phyloP scores from a whole-genome alignment of 1,140 invertebrate genomes.

The Chironomus striatipennis region DNA sequence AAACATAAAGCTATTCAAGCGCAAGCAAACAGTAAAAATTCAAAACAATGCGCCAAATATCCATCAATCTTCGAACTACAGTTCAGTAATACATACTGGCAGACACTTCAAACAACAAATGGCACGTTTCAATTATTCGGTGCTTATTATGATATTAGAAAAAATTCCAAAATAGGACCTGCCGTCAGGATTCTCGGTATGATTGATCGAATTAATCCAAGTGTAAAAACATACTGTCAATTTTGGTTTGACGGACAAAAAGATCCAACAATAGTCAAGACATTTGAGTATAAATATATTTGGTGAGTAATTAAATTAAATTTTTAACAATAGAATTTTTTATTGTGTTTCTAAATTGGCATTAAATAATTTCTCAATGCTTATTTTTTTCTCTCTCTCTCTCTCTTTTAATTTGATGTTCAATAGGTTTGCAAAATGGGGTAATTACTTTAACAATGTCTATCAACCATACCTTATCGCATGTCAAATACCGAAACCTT shows the following conservation, averaged over 20 bases:
- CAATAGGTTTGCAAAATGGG: conserved; percentile 48
- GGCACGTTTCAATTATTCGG: conserved; percentile 84
- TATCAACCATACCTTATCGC: conserved; percentile 86
- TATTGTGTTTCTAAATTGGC: neutral
- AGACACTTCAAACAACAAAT: conserved; percentile 66
- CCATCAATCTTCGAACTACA: conserved; percentile 80
- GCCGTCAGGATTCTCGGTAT: conserved; percentile 80
- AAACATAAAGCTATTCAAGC: conserved; percentile 62
- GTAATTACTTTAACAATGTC: conserved; percentile 85
- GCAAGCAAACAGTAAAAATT: conserved; percentile 54
- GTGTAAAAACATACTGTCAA: conserved; percentile 73
- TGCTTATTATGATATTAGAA: conserved; percentile 77
- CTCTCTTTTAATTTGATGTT: no score
- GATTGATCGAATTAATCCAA: conserved; percentile 80
- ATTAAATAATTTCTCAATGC: no score
- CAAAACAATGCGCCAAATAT: conserved; percentile 67
- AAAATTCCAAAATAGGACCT: conserved; percentile 65
- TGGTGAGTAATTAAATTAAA: conserved; percentile 57
- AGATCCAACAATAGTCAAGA: conserved; percentile 68
- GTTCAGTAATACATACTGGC: conserved; percentile 89
- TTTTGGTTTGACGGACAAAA: conserved; percentile 82
- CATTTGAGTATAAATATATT: conserved; percentile 84
- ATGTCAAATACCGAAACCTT: conserved; percentile 70
- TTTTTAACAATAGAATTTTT: neutral
- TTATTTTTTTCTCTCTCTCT: no score